Evolutionary conservation across 2,113 vertebrate species (phyloP), one percentile per base, ranked within the genome.

Genomic region (Turdus rufiventris): DNA sequence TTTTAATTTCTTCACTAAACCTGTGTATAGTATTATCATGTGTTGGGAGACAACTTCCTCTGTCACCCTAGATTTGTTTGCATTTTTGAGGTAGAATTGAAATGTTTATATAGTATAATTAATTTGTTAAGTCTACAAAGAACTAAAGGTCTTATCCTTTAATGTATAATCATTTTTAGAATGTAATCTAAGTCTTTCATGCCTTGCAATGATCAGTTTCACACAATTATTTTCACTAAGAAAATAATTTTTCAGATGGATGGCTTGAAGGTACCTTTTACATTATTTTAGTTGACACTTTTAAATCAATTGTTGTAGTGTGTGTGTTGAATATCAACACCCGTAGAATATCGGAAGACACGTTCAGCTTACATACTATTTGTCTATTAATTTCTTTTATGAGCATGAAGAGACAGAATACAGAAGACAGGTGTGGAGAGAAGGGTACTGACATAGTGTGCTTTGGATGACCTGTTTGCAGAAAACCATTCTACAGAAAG

Each of bases 1-100:
- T 96, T 96, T 86, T 83, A 89, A 76, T 96, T 94, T 95, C 65
- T 70, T 91, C 60, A 54, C 74, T 94, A 77, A 93, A 94, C 51
- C 53, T 73, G 18, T 65, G 11, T 53, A 12, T 71, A 80, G 48
- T 53, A 71, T 60, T 93, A 47, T 81, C 53, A 14, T 67, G 20
- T 62, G 10, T 45, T 71, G 19, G 56, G 60, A 85, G 51, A 83
- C 19, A 90, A 50, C 23, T 89, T 60, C 51, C 38, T 87, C 63
- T 85, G 75, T 29, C 65, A 89, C 51, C 23, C 23, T 75, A 47
- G 57, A 58, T 79, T 56, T 85, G 10, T 75, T 87, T 92, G 40
- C 29, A 58, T 86, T 89, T 73, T 80, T 88, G 57, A 61, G 29
- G 60, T 40, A 70, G 45, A 67, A 94, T 18, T 86, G 33, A 28